Evolutionary conservation across 2,113 vertebrate genomes (phyloP).

Genomic region (Ceratotherium simum): DNA sequence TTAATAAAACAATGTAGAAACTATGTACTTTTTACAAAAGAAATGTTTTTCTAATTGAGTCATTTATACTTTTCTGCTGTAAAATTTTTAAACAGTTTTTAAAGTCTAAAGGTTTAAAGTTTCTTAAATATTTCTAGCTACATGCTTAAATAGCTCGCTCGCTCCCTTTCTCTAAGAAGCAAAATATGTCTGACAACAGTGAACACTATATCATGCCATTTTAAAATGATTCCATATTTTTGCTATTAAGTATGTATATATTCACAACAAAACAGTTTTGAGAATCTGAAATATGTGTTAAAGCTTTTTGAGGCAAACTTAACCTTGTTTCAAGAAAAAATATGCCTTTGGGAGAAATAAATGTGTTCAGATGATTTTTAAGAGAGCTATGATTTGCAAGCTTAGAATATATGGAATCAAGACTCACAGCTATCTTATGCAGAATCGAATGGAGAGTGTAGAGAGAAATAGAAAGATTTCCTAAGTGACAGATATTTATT

Average conservation of each 20-base stretch:
- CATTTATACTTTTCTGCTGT: not conserved
- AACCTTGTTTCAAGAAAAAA: slow-evolving; percentile 30
- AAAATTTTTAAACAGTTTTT: slow-evolving; percentile 37
- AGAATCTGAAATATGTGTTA: slow-evolving; percentile 1
- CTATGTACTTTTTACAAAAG: not conserved
- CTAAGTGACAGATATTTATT: not conserved
- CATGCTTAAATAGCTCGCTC: not conserved
- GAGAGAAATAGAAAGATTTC: not conserved
- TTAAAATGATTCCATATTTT: not conserved
- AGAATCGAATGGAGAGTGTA: not conserved
- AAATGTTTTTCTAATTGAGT: not conserved
- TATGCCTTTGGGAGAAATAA: slow-evolving; percentile 15
- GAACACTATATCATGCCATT: not conserved
- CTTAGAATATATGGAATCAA: not conserved
- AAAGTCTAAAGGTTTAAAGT: not conserved
- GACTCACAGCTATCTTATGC: not conserved
- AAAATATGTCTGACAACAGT: slow-evolving; percentile 11
- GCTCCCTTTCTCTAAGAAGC: not conserved
- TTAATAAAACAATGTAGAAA: not conserved
- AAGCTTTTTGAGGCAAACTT: not conserved
- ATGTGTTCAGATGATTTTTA: slow-evolving; percentile 19
- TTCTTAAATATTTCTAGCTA: slow-evolving; percentile 5
- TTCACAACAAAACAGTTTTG: not conserved
- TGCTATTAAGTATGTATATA: not conserved
- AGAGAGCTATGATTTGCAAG: not conserved